Base-by-base conservation (phyloP, 2,113 vertebrate genomes). In the Oophaga pumilio region DNA sequence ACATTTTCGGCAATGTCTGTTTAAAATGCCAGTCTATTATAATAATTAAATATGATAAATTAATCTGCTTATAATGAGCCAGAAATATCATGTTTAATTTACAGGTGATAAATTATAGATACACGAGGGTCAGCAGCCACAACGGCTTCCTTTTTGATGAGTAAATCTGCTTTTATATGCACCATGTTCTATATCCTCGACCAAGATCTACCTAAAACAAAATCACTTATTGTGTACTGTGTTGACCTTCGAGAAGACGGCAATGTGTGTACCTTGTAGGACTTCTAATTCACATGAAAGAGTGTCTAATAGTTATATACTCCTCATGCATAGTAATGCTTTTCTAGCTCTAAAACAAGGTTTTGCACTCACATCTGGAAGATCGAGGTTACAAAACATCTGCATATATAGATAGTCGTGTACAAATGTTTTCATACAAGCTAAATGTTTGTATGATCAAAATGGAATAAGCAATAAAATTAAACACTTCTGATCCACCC, bases 261-360 rank as follows among this genome's bases (percentile, higher is more conserved):
- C 6, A 73, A 59, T 79, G 53, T 20, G 56, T 6, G 13, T 60
- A 18, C 6, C 6, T 59, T 56, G 24, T 24, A 26, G 57, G 76
- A 57, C 52, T 17, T n/a, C 57, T 26, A 28, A 79, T 79, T 79
- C 24, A 80, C 17, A 78, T 78, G 76, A 18, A 52, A 77, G n/a
- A 56, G 4, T 3, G 33, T 43, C 33, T 13, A 83, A 49, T 28
- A 82, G 66, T 69, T 28, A 14, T 28, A 28, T 24, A 13, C 15
- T 14, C n/a, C 11, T 12, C 7, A 1, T 69, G n/a, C n/a, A 8
- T 26, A 71, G 68, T 28, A 71, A 71, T 6, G 14, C 26, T 71
- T 17, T 33, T 71, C 12, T 12, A 9, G 26, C 26, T 22, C n/a
- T 28, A 26, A 26, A n/a, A 12, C 22, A 26, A 68, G 64, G 11